Evolutionary conservation across 2,797 vertebrate species (phyloP), one percentile per base, ranked within the genome.

Genomic region (Thamnophis elegans): DNA sequence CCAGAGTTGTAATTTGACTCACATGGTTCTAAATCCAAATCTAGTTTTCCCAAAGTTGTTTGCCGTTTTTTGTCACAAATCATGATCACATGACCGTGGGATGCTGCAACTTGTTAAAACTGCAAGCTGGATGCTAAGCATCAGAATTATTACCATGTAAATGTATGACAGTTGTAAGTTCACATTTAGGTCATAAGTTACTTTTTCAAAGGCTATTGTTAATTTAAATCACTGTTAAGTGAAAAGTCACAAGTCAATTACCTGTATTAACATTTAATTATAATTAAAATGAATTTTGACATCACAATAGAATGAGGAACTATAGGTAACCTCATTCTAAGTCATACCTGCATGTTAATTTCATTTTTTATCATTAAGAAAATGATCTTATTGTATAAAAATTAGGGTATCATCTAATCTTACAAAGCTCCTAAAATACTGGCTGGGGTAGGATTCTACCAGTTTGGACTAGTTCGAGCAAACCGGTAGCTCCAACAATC

Each of bases 371-470:
- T 96, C 95, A 96, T 2, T 92, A 93, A 93, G 94, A 97, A 97
- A 97, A 95, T 96, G 95, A 97, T 97, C 96, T 96, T 96, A 94
- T 94, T 96, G 85, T 95, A 96, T 96, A 94, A 96, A 96, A 26
- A 90, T 97, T 95, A 94, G 18, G 54, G 96, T 94, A 93, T 94
- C 90, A 94, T 91, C 97, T 96, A 96, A 97, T 97, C 95, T 96
- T 96, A 96, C 93, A 92, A 94, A 96, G 95, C 93, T 95, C 95
- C 78, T 92, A 93, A 96, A 95, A 97, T 53, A 95, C 88, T 93
- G 47, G 47, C 47, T 51, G 47, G 47, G 47, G 47, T 42, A 42
- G 42, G 42, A 42, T 42, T 42, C 42, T 42, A 42, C 42, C 42
- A 42, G 42, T 51, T 51, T 7, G 47, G 47, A 51, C 47, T 51